Conservation (phyloP, 1,140 invertebrate genomes). For the Drosophila pachea region DNA sequence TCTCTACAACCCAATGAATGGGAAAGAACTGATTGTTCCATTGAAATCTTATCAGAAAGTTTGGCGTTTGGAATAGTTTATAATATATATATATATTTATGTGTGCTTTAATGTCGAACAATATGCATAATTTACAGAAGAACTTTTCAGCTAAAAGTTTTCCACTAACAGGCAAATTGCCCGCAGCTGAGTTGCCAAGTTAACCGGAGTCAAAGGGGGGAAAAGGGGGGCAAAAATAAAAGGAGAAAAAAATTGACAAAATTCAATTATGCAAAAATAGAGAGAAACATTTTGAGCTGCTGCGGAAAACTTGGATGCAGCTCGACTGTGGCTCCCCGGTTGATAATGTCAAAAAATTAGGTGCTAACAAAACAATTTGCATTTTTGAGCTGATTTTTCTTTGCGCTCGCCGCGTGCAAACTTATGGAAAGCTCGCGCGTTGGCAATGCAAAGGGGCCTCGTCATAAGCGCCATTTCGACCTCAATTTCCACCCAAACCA, state of each 20-base stretch:
- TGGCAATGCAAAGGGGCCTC: conserved; percentile 54
- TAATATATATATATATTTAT: too few relatives aligned
- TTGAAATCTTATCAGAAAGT: too few relatives aligned
- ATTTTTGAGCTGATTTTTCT: conserved; percentile 76
- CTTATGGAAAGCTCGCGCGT: conserved; percentile 48
- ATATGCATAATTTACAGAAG: neutral
- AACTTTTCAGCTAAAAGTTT: conserved; percentile 6
- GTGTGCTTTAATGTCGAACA: too few relatives aligned
- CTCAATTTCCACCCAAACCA: neutral
- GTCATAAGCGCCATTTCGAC: conserved; percentile 61
- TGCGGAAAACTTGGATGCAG: conserved; percentile 34
- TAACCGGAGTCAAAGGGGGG: conserved; percentile 5
- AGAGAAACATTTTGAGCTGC: conserved; percentile 43
- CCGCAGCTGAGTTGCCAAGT: conserved; percentile 14
- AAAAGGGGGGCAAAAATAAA: conserved; percentile 7
- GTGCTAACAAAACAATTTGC: conserved; percentile 79
- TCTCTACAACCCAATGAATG: too few relatives aligned
- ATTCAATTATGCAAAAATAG: conserved; percentile 74
- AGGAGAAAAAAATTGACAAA: conserved; percentile 16
- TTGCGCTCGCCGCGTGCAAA: conserved; percentile 18
- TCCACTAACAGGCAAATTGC: conserved; percentile 4
- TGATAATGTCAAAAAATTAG: conserved; percentile 75
- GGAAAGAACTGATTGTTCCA: too few relatives aligned
- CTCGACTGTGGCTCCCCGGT: conserved; percentile 1
- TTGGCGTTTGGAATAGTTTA: too few relatives aligned